Conservation (phyloP, 2,888 invertebrate genomes). For the Sminthurides aquaticus region DNA sequence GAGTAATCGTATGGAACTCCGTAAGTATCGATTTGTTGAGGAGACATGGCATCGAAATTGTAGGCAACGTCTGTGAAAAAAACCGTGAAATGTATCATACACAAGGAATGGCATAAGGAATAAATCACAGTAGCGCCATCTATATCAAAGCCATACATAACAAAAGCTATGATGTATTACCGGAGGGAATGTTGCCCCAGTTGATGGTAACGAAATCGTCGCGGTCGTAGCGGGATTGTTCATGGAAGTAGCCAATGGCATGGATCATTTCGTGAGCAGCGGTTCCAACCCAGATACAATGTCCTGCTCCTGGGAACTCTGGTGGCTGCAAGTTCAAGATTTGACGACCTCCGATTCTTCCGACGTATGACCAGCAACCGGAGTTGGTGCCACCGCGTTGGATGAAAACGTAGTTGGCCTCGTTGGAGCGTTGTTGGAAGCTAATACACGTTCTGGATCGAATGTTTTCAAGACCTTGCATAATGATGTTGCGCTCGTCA, state of each 20-base stretch:
- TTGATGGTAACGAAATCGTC: conserved; percentile 17
- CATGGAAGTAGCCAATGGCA: conserved; percentile 19
- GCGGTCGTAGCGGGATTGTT: conserved; percentile 18
- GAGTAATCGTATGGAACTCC: conserved; percentile 30
- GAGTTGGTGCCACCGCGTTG: conserved; percentile 21
- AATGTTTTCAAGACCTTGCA: conserved; percentile 17
- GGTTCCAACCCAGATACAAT: conserved; percentile 23
- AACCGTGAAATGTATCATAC: not conserved
- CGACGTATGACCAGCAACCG: conserved; percentile 33
- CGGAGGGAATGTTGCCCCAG: conserved; percentile 17
- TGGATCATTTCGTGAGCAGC: conserved; percentile 23
- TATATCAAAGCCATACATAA: not conserved
- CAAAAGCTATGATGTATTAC: conserved; percentile 1
- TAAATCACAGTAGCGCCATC: too few species aligned
- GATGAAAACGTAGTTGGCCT: conserved; percentile 26
- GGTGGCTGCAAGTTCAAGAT: conserved; percentile 20
- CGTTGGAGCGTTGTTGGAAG: conserved; percentile 17
- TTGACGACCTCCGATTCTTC: conserved; percentile 22
- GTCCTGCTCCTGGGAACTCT: conserved; percentile 9
- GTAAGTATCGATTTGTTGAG: conserved; percentile 17
- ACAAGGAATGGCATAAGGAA: not conserved
- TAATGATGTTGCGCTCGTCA: conserved; percentile 13
- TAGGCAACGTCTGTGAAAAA: not conserved
- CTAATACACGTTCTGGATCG: conserved; percentile 22
- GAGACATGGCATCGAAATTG: not conserved